Evolutionary conservation across 2,797 vertebrate species (phyloP).

Genomic region (Martes flavigula): DNA sequence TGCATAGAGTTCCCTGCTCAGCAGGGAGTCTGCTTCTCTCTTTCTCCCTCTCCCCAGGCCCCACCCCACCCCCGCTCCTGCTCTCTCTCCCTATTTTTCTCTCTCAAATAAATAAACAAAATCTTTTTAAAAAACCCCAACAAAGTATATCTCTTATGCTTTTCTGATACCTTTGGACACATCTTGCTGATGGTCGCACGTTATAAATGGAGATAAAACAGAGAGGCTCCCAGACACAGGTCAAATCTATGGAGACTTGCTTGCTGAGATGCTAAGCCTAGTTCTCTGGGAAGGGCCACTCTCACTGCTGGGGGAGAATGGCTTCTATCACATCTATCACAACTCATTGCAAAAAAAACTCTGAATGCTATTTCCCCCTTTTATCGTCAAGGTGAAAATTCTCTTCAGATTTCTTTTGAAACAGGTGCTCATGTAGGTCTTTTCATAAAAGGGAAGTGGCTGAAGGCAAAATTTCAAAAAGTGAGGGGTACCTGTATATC

Average conservation of each 20-base stretch:
- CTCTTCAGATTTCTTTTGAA: background rate
- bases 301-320: background rate
- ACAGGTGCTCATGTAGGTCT: background rate
- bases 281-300: background rate
- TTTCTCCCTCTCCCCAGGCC: too few species aligned
- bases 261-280: background rate
- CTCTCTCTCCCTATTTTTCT: background rate
- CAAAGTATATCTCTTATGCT: background rate
- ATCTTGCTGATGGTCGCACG: background rate
- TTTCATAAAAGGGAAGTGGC: background rate
- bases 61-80: rapidly evolving
- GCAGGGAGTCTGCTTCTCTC: background rate
- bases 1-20: background rate
- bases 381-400: background rate
- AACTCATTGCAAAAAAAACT: background rate
- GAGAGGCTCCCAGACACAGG: background rate
- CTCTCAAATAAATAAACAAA: background rate
- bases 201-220: background rate
- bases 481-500: background rate
- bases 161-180: background rate
- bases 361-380: background rate
- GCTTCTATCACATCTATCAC: background rate
- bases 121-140: background rate
- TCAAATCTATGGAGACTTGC: background rate
- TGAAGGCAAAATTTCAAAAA: background rate